Evolutionary conservation across 2,888 invertebrate genomes (phyloP), one percentile per base, ranked within the genome.

Genomic region (Plusia festucae): DNA sequence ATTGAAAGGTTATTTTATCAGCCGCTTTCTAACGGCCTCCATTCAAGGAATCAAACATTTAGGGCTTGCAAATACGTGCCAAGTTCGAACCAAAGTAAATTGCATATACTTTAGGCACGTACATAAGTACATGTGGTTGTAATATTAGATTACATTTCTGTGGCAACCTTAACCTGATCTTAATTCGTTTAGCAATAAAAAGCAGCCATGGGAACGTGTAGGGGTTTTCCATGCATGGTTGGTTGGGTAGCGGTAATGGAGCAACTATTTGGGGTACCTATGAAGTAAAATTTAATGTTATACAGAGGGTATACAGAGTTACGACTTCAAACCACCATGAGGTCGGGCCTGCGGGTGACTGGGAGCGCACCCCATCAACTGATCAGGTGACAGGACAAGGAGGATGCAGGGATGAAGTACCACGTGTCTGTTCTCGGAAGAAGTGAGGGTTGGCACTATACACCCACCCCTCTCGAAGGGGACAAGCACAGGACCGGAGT

Each of bases 21-120:
- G 11, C 32, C 62, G 59, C 62, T 79, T 80, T 79, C 79, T 58
- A 74, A 55, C 22, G 78, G n/a, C 78, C 79, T 72, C 46, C 9
- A 55, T 30, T 75, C 78, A 79, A 79, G 78, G 78, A 70, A 32
- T 24, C 32, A 34, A 46, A 32, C 61, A 53, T 59, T 53, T 67
- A 68, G 72, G 76, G 78, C 73, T 60, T 52, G 32, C 16, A 57
- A 55, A 24, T 73, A 78, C 79, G 79, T 79, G 79, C 78, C 72
- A 53, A 62, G 46, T 57, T 53, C 49, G 59, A 67, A 57, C 58
- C 53, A 68, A 57, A 66, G 40, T 44, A 59, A 58, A 59, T 55
- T 53, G 54, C 55, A 53, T 27, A 57, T 72, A 57, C 60, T 68
- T 20, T 56, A 49, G 56, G 64, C 78, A 74, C 74, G 78, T 74